phyloP scores from a whole-genome alignment of 1,140 invertebrate genomes.

The Zaprionus capensis region DNA sequence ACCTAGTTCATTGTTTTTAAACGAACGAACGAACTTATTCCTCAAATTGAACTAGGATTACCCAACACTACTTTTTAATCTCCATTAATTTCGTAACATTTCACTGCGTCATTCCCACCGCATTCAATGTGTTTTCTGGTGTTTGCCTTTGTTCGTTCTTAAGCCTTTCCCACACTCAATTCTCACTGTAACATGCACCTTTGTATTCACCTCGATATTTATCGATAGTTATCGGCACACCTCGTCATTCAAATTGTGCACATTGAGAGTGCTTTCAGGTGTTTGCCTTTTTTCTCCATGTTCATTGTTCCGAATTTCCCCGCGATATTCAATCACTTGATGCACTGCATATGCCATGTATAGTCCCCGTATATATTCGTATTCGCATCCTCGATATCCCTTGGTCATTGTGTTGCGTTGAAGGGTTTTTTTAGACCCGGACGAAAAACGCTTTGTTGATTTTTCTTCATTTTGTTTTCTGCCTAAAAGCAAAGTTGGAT shows the following conservation, averaged over 20 bases:
- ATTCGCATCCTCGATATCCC: conserved; percentile 19
- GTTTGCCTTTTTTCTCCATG: neutral
- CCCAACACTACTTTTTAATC: too few relatives aligned
- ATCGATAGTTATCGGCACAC: conserved; percentile 1
- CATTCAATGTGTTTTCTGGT: neutral
- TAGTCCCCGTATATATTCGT: neutral
- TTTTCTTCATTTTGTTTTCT: conserved; percentile 34
- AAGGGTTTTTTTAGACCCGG: conserved; percentile 11
- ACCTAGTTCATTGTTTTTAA: too few relatives aligned
- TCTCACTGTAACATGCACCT: neutral
- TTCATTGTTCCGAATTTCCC: neutral
- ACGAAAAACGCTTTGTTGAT: conserved; percentile 31
- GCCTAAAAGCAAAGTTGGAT: conserved; percentile 73
- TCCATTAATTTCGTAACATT: too few relatives aligned
- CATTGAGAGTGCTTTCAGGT: neutral
- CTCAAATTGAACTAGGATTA: too few relatives aligned
- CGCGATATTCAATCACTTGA: neutral
- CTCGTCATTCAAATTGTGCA: conserved; percentile 2
- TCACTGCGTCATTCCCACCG: too few relatives aligned
- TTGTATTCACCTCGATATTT: neutral
- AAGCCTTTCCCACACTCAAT: neutral
- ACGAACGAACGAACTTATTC: too few relatives aligned
- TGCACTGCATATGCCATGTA: neutral
- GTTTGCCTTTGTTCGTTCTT: neutral
- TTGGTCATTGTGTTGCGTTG: conserved; percentile 32